Evolutionary conservation across 2,113 vertebrate species (phyloP).

Genomic region (Ochotona curzoniae): DNA sequence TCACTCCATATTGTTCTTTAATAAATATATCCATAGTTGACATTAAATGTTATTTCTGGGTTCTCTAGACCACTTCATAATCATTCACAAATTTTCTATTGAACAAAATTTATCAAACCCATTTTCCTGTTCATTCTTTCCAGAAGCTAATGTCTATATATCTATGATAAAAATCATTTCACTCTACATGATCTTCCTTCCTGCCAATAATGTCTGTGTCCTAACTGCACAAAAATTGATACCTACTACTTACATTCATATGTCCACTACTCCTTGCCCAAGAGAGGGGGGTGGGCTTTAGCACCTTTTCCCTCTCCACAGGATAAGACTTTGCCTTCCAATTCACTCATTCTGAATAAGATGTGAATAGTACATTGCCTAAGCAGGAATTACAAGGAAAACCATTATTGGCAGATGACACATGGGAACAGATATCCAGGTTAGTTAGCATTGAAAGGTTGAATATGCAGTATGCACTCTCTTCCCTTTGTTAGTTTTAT

Average conservation of each 20-base stretch:
- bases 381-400: background rate
- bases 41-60: background rate
- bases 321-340: background rate
- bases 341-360: background rate
- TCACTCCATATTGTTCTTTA: background rate
- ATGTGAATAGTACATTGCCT: background rate
- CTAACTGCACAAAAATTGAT: background rate
- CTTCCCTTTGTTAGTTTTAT: background rate
- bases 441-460: background rate
- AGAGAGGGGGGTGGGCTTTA: background rate
- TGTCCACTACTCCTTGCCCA: background rate
- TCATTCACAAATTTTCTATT: constrained; percentile 21
- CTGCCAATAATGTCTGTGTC: background rate
- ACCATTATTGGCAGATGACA: background rate
- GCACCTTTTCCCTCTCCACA: background rate
- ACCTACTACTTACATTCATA: background rate
- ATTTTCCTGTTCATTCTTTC: constrained; percentile 29
- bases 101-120: constrained; percentile 11
- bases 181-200: background rate
- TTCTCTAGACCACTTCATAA: background rate
- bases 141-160: background rate
- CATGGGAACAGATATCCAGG: background rate
- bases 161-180: constrained; percentile 35
- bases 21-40: background rate
- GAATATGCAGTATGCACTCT: too few relatives aligned